Evolutionary conservation across 2,797 vertebrate species (phyloP).

Genomic region (Danio aesculapii): DNA sequence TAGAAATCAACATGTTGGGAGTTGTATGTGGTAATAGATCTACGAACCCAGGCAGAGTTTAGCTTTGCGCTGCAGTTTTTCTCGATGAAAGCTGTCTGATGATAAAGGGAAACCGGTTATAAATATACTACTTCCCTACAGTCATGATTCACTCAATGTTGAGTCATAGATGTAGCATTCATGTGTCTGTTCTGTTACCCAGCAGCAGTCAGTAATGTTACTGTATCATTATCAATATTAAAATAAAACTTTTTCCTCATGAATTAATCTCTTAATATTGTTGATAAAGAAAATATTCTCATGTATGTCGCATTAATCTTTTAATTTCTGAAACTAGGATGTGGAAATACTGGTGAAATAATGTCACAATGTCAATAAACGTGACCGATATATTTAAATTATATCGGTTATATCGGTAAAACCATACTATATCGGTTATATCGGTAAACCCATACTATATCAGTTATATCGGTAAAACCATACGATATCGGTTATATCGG

Average conservation of each 20-base stretch:
- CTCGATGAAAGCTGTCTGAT: slow-evolving; percentile 12
- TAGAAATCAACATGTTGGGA: not conserved
- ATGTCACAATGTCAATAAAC: no score
- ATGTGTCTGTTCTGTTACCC: not conserved
- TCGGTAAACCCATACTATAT: no score
- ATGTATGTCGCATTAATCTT: no score
- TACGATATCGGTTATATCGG: no score
- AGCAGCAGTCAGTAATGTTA: not conserved
- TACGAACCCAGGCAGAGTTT: not conserved
- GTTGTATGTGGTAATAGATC: not conserved
- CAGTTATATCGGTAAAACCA: no score
- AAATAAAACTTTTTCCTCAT: no score
- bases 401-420: no score
- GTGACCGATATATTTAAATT: no score
- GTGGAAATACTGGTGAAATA: no score
- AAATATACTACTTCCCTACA: slow-evolving; percentile 8
- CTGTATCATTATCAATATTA: not conserved
- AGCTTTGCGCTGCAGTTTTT: not conserved
- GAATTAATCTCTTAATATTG: no score
- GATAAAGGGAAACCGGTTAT: slow-evolving; percentile 19
- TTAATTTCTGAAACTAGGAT: no score
- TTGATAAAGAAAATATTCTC: not conserved
- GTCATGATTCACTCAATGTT: slow-evolving; percentile 9
- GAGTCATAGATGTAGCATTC: not conserved
- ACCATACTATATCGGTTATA: no score